Base-by-base conservation (phyloP, 2,888 invertebrate genomes). In the Tenthredo amoena region DNA sequence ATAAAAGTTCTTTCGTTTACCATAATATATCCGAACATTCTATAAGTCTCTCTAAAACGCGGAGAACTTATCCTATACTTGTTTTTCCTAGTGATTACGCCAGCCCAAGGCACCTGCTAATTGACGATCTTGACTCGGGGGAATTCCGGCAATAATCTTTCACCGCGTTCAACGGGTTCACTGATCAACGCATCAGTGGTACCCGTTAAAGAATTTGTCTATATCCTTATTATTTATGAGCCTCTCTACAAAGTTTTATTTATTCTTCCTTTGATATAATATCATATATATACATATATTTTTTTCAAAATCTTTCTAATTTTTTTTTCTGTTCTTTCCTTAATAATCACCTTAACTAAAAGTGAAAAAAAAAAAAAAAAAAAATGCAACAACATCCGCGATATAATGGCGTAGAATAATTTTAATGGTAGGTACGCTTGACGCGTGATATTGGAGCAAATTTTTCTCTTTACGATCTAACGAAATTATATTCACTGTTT, bases 121-220 rank as follows among this genome's bases (percentile, higher is more conserved):
- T 81, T 81, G 81, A 37, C 81, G 18, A 81, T 81, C 77, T 81
- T 81, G 62, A 21, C 58, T 81, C 31, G 58, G 81, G 81, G 81
- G 62, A 81, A 62, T 81, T 62, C 81, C 81, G n/a, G 26, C 81
- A 81, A 81, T 81, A 62, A 40, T 58, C 21, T 81, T 81, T 62
- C 9, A 26, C 26, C 79, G 62, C 21, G 3, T 21, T 58, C 9
- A 34, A 77, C 50, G 50, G 77, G 77, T 50, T 77, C 77, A 77
- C 77, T 55, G 74, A 31, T 55, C 77, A 55, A 77, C 31, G 50
- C 26, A n/a, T n/a, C n/a, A n/a, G 55, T 34, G 7, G 7, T 10
- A 43, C 21, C 43, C 10, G 74, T 21, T 21, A 34, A 68, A 68
- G 34, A 34, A 68, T 34, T 68, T 34, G 26, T 10, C 26, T 62